Base-by-base conservation (phyloP, 2,797 vertebrate genomes). In the Lithobates sylvaticus region DNA sequence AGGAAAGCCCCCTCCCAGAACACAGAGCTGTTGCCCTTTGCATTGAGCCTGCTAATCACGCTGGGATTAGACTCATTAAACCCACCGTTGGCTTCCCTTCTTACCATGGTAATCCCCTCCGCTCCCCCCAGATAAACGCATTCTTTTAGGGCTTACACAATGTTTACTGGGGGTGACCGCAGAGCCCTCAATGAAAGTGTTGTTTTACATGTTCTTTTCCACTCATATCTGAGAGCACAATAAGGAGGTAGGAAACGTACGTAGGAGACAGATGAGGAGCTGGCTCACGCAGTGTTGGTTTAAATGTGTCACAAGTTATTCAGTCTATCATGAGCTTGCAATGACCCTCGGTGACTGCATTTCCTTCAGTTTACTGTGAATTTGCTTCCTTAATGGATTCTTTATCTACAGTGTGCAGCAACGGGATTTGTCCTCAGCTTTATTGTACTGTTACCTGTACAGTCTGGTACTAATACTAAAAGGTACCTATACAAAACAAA, bases 51-150 rank as follows among this genome's bases (percentile, higher is more conserved):
- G 85, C 80, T 83, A 87, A 87, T 87, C 81, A 87, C 69, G 85
- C 75, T 87, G 81, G 70, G 81, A 87, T 87, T 79, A 87, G 81
- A 74, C 75, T 72, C 76, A 79, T 87, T 83, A 87, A 84, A 78
- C 76, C 76, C 81, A 75, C 54, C 76, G 58, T 71, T 76, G 78
- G 74, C 79, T 83, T 86, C 80, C 85, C 76, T 36, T 76, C 76
- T 87, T 87, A 87, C 61, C 42, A 69, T 61, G 70, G 81, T 84
- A 87, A 87, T 87, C 86, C 81, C 65, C 81, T 84, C 69, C 26
- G 80, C 80, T 74, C 80, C 81, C 85, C 86, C 69, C 86, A 87
- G 76, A 83, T 87, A 87, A 87, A 79, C 86, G 83, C 86, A 87
- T 87, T 87, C 86, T 69, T 83, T 81, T 68, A 78, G 74, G 68